Conservation (phyloP, 2,113 vertebrate genomes). For the Puntigrus tetrazona region DNA sequence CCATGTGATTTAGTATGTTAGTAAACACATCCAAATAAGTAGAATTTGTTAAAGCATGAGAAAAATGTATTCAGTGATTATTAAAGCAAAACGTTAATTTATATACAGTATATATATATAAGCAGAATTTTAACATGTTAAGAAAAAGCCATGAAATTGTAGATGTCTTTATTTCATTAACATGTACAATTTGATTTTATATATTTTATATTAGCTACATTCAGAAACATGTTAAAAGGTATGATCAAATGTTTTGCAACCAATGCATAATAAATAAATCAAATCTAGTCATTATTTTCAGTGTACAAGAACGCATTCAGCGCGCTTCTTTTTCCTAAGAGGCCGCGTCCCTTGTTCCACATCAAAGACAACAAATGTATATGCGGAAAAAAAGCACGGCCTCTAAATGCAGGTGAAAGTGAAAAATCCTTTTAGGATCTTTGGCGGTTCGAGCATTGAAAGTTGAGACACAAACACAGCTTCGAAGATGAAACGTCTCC, state of each 20-base stretch:
- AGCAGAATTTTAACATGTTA: too few species aligned
- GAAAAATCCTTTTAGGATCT: constrained; percentile 42
- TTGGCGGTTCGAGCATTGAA: constrained; percentile 25
- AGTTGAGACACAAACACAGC: constrained; percentile 34
- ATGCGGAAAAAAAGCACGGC: not conserved
- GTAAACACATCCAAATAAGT: not conserved
- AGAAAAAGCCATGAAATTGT: too few species aligned
- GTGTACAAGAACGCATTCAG: not conserved
- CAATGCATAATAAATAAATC: too few species aligned
- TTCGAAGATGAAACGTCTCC: constrained; percentile 47
- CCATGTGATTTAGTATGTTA: not conserved
- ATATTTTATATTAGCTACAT: too few species aligned
- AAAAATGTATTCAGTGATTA: not conserved
- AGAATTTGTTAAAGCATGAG: not conserved
- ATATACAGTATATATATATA: too few species aligned
- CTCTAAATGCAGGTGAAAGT: constrained; percentile 50
- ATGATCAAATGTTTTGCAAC: too few species aligned
- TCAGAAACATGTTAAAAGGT: too few species aligned
- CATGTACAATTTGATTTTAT: too few species aligned
- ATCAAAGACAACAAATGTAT: constrained; percentile 36
- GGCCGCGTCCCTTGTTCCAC: constrained; percentile 12
- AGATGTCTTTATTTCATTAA: too few species aligned
- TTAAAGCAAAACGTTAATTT: too few species aligned
- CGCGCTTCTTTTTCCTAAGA: not conserved
- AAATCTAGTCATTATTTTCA: too few species aligned